Evolutionary conservation across 2,888 invertebrate species (phyloP), one percentile per base, ranked within the genome.

Genomic region (Lycophotia porphyrea): DNA sequence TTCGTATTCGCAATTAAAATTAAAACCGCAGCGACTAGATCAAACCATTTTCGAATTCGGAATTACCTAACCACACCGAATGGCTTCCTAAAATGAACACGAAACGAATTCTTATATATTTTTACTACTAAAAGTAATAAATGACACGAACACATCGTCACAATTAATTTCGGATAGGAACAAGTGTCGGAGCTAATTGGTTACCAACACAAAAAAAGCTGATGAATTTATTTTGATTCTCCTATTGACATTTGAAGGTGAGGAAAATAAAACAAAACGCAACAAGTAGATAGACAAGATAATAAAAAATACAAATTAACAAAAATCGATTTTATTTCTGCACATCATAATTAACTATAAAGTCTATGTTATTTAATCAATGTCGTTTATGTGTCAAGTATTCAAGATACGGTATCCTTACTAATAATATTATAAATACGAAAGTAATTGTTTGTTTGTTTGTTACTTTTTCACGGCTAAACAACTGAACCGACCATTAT

Each of bases 241-340:
- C 52, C 27, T 44, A 72, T 78, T 70, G 86, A 77, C 81, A 78
- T 80, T 74, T 71, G 78, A 79, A 82, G 83, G 79, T 76, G 83
- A 82, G 69, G 67, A 79, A 75, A 76, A 72, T 76, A 82, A 79
- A 79, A 76, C 71, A 72, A 79, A 82, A 74, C 63, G 39, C 36
- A 65, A 66, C 72, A 74, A 65, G 72, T 71, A 63, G 47, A 84
- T n/a, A n/a, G n/a, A 81, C 79, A 65, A 42, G 70, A 31, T 83
- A 63, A 81, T 87, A 85, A 85, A 86, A 85, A 87, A 85, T 71
- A 76, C 49, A 67, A 85, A 87, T 79, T 74, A 74, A 58, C 60
- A 47, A 78, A 85, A 86, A 78, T 78, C 60, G 61, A 83, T 87
- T 85, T 80, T 74, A 78, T 77, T 66, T 77, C 70, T 84, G 58